Conservation (phyloP, 2,113 vertebrate species). For the Craseonycteris thonglongyai region DNA sequence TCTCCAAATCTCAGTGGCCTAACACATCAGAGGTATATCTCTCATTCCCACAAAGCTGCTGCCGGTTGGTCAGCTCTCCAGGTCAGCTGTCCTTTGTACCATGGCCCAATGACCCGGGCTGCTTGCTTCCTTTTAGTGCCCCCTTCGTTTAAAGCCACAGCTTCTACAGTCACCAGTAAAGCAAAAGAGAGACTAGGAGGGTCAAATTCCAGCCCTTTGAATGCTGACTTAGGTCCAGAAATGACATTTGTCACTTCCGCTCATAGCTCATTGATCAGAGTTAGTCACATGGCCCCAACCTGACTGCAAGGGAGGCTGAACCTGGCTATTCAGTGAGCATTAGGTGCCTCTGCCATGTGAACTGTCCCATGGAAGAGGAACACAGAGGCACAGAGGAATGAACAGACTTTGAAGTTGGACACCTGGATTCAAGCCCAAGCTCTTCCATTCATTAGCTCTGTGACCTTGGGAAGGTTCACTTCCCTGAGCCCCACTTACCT, state of each 20-base stretch:
- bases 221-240: background rate
- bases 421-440: background rate
- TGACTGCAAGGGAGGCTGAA: background rate
- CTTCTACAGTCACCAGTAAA: background rate
- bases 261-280: background rate
- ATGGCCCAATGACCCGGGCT: background rate
- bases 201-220: background rate
- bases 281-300: background rate
- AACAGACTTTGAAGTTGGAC: background rate
- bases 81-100: background rate
- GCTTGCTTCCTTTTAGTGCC: background rate
- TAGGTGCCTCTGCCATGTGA: background rate
- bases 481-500: background rate
- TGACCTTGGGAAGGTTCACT: background rate
- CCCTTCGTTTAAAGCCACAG: background rate
- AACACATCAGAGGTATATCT: background rate
- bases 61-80: no score
- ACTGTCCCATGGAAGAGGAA: background rate
- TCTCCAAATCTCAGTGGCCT: background rate
- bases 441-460: background rate
- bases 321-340: no score
- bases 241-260: background rate
- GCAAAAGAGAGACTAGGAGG: background rate
- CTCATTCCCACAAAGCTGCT: background rate
- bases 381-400: background rate